Conservation (phyloP, 2,797 vertebrate species). For the Lophius americanus region DNA sequence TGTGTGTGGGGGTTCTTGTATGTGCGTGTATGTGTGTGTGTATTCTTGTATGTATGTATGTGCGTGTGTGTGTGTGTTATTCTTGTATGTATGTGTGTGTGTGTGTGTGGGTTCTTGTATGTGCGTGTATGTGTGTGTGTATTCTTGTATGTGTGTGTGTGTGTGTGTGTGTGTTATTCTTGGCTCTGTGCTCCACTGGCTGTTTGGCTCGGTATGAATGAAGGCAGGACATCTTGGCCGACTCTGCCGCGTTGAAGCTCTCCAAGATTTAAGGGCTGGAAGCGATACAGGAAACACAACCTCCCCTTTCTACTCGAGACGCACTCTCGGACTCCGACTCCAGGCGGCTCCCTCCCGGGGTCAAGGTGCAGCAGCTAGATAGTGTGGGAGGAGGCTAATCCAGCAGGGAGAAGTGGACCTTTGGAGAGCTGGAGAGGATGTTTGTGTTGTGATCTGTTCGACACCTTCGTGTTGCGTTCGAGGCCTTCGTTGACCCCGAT, state of each 20-base stretch:
- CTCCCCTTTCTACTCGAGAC: slow-evolving; percentile 38
- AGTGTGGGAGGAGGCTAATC: slow-evolving; percentile 38
- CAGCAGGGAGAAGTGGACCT: slow-evolving; percentile 41
- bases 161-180: not conserved
- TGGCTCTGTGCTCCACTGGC: slow-evolving; percentile 36
- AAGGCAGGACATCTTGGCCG: slow-evolving; percentile 54
- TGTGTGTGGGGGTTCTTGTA: no score
- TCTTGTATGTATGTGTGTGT: no score
- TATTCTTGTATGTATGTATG: no score
- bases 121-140: not conserved
- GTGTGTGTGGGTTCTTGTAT: not conserved
- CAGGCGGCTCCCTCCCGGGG: slow-evolving; percentile 37
- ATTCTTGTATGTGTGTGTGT: no score
- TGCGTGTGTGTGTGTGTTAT: no score
- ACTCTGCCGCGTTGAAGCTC: slow-evolving; percentile 44
- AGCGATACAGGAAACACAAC: slow-evolving; percentile 38
- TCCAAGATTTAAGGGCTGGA: slow-evolving; percentile 56
- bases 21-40: no score
- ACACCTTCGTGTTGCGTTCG: slow-evolving; percentile 25
- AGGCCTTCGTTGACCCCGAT: not conserved
- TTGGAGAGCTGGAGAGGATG: slow-evolving; percentile 24
- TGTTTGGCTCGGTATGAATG: slow-evolving; percentile 63
- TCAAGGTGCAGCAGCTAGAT: slow-evolving; percentile 33
- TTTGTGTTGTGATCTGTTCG: slow-evolving; percentile 61
- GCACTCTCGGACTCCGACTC: slow-evolving; percentile 13